phyloP scores from a whole-genome alignment of 2,797 vertebrate genomes.

The Carcharodon carcharias region DNA sequence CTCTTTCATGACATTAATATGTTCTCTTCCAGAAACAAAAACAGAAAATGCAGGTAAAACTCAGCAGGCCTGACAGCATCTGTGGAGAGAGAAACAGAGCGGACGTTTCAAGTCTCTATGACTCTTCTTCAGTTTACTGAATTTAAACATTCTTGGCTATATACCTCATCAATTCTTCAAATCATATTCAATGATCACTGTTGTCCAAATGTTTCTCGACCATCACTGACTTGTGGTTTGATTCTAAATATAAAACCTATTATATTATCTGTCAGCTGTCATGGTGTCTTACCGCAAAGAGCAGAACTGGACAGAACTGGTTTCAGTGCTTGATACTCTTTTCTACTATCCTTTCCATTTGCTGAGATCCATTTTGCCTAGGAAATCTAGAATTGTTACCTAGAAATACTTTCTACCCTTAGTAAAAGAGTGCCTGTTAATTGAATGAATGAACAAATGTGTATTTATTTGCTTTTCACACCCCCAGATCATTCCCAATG shows the following conservation, averaged over 20 bases:
- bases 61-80: too few relatives aligned
- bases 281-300: neutral
- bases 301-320: neutral
- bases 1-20: neutral
- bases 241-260: neutral
- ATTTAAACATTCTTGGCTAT: neutral
- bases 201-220: neutral
- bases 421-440: neutral
- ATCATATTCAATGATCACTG: neutral
- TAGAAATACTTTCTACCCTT: neutral
- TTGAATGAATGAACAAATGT: neutral
- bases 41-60: too few relatives aligned
- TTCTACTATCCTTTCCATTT: neutral
- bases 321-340: neutral
- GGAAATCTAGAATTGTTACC: neutral
- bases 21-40: neutral
- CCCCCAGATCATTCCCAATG: neutral
- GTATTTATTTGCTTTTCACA: neutral
- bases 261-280: neutral
- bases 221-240: neutral
- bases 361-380: neutral
- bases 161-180: neutral
- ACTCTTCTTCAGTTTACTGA: too few relatives aligned
- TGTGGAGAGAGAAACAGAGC: too few relatives aligned
- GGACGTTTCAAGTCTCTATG: too few relatives aligned